Evolutionary conservation across 2,888 invertebrate species (phyloP).

Genomic region (Hymenopus coronatus): DNA sequence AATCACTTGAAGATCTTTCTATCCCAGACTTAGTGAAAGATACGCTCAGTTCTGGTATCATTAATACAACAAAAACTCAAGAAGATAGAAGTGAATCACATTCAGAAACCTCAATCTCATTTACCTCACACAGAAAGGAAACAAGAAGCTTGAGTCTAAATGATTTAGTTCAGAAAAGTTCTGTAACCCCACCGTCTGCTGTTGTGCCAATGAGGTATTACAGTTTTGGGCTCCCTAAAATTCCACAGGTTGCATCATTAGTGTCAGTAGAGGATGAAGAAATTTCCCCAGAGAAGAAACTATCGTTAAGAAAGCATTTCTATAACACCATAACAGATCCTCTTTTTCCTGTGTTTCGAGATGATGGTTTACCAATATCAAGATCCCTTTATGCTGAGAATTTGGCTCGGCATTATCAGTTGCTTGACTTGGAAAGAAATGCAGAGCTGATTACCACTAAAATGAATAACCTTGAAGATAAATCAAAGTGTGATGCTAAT

Average conservation of each 20-base stretch:
- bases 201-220: slow-evolving; percentile 57
- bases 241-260: slow-evolving; percentile 39
- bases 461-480: background rate
- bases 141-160: slow-evolving; percentile 27
- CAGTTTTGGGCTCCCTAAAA: slow-evolving; percentile 48
- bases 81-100: background rate
- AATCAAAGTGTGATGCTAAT: background rate
- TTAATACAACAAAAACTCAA: background rate
- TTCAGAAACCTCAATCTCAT: background rate
- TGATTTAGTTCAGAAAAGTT: slow-evolving; percentile 16
- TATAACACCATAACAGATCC: slow-evolving; percentile 77
- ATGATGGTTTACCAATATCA: slow-evolving; percentile 71
- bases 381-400: slow-evolving; percentile 69
- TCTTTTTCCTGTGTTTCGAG: slow-evolving; percentile 70
- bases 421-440: slow-evolving; percentile 36
- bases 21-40: background rate
- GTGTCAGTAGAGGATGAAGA: slow-evolving; percentile 37
- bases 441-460: background rate
- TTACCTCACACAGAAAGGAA: slow-evolving; percentile 1
- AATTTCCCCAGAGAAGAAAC: slow-evolving; percentile 29
- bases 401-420: slow-evolving; percentile 59
- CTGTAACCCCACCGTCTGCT: slow-evolving; percentile 1
- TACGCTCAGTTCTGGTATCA: background rate
- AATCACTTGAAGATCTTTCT: background rate
- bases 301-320: slow-evolving; percentile 44